Base-by-base conservation (phyloP, 1,140 invertebrate genomes). In the Globodera rostochiensis region DNA sequence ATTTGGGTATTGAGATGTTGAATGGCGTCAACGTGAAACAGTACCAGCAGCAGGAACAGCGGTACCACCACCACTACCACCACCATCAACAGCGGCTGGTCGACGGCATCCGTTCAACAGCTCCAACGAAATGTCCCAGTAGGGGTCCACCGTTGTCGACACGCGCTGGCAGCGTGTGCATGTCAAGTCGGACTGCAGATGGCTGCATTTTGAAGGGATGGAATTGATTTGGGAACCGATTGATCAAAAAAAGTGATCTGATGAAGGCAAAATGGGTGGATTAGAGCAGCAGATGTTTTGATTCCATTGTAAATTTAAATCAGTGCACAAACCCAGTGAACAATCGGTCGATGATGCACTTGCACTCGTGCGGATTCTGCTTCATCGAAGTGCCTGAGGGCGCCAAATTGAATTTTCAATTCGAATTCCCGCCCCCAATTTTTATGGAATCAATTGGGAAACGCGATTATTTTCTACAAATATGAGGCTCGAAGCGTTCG, bases 321-420 rank as follows among this genome's bases (percentile, higher is more conserved):
- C 6, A 19, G n/a, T 36, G 70, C 70, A 45, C 19, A 9, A 25
- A 74, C 25, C 50, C 71, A 2, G 95, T 96, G 89, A 98, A 99
- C 85, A 98, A 97, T 91, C 96, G 94, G 91, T 98, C 96, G 82
- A 98, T 96, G 86, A 98, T 97, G 91, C 96, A 98, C 84, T 95
- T 94, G 91, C 96, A 98, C 82, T 94, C 93, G 84, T 94, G 92
- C 77, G 90, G 92, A 81, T 87, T 87, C 15, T 74, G 49, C 70
- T 85, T 80, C 76, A 79, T 79, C 49, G 80, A 83, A 49, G 75
- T 49, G 73, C 81, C 81, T 82, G n/a, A 36, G 36, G 36, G 36
- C 36, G 36, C 36, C 36, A 36, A 36, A 36, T 36, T 36, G 3
- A 36, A 36, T 36, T 36, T 36, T 36, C 0, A 36, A 36, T 36